phyloP scores from a whole-genome alignment of 2,113 vertebrate species.

The Esox niger region DNA sequence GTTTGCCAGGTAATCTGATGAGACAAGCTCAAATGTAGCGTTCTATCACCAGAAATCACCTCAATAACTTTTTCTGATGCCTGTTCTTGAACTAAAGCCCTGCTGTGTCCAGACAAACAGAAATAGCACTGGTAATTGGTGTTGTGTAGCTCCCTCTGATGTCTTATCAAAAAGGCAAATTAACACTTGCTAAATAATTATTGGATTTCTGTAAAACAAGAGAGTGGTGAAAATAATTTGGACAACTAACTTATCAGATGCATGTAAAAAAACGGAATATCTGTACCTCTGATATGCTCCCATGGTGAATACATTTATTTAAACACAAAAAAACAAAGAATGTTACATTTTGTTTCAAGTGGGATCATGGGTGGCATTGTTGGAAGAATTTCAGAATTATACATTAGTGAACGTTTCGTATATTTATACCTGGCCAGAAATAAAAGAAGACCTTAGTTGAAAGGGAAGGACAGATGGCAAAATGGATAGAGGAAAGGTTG shows the following conservation, averaged over 20 bases:
- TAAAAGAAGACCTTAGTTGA: not conserved
- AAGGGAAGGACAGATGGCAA: constrained; percentile 5
- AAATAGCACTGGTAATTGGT: not conserved
- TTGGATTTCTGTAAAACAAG: not conserved
- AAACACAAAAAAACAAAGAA: no score
- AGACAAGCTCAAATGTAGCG: no score
- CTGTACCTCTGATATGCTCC: no score
- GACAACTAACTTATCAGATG: no score
- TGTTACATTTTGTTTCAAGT: no score
- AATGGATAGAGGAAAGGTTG: not conserved
- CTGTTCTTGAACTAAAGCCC: no score
- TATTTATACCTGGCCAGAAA: constrained; percentile 29
- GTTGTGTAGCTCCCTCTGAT: not conserved
- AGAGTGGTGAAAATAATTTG: not conserved
- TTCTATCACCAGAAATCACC: no score
- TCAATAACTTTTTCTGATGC: no score
- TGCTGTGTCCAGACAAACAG: not conserved
- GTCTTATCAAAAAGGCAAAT: not conserved
- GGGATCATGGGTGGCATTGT: constrained; percentile 1
- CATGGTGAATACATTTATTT: no score
- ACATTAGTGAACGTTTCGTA: constrained; percentile 22
- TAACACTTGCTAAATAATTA: not conserved
- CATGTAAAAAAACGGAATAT: no score
- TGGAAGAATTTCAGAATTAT: constrained; percentile 33
- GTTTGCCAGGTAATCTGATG: no score